Conservation (phyloP, 2,797 vertebrate species). For the Carduelis carduelis region DNA sequence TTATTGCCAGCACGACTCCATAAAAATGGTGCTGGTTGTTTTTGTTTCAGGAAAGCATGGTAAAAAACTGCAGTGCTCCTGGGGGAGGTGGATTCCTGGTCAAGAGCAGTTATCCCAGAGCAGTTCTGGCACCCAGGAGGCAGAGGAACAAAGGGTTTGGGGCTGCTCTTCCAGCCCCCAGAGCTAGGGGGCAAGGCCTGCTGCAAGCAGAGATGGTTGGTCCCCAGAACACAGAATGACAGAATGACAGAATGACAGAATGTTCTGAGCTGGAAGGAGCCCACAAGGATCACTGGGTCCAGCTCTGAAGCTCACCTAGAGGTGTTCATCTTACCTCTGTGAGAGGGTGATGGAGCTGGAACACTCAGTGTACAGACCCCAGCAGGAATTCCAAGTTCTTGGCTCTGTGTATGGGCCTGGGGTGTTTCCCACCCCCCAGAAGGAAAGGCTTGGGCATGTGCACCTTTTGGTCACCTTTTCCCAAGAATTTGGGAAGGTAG, state of each 20-base stretch:
- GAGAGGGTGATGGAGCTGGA: background rate
- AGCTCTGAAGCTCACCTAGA: background rate
- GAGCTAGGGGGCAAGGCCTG: background rate
- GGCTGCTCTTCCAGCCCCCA: background rate
- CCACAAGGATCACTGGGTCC: accelerated
- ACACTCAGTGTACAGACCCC: background rate
- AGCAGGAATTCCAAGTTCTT: background rate
- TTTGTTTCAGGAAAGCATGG: background rate
- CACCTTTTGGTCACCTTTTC: background rate
- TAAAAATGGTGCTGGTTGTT: background rate
- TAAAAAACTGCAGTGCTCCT: background rate
- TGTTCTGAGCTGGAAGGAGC: background rate
- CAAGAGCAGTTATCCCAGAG: background rate
- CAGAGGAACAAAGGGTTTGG: background rate
- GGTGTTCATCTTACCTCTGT: background rate
- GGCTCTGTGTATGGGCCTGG: background rate
- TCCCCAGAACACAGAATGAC: background rate
- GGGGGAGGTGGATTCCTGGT: background rate
- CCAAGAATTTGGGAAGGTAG: background rate
- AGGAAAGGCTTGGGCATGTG: background rate
- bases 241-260: too few relatives aligned
- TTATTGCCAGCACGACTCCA: background rate
- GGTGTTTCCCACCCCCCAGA: accelerated
- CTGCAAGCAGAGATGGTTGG: background rate
- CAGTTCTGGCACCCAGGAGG: background rate